A percentile compares a stretch with the other conserved stretches of the same genome.
phyloP scores from a whole-genome alignment of 1,140 invertebrate genomes.

The Babylonia areolata region DNA sequence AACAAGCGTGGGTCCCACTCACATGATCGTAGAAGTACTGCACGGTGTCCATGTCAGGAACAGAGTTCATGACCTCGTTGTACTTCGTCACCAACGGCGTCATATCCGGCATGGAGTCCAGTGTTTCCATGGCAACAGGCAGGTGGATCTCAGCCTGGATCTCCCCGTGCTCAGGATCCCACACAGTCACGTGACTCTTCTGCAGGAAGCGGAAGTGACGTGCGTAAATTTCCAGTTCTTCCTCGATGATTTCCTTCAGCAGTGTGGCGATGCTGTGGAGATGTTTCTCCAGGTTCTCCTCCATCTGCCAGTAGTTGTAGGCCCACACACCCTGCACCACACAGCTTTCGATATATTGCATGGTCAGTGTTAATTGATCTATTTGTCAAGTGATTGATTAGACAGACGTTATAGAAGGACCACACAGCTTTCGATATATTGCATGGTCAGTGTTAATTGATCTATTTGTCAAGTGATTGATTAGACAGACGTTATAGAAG shows the following conservation, averaged over 20 bases:
- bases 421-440: too few species aligned
- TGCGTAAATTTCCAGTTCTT: constrained; percentile 45
- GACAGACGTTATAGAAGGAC: too few species aligned
- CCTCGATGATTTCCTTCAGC: constrained; percentile 46
- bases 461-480: too few species aligned
- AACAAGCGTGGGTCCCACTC: too few species aligned
- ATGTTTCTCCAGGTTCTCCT: constrained; percentile 49
- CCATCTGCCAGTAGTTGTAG: constrained; percentile 60
- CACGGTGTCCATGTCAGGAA: constrained; percentile 40
- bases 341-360: too few species aligned
- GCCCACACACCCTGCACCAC: constrained; percentile 44
- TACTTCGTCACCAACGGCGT: constrained; percentile 32
- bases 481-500: too few species aligned
- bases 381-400: too few species aligned
- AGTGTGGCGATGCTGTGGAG: constrained; percentile 37
- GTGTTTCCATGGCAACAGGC: constrained; percentile 91
- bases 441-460: too few species aligned
- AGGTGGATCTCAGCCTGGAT: constrained; percentile 89
- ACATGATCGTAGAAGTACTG: constrained; percentile 20
- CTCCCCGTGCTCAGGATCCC: constrained; percentile 86
- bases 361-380: too few species aligned
- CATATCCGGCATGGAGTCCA: constrained; percentile 86
- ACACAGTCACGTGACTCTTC: constrained; percentile 80
- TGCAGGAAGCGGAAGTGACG: constrained; percentile 44
- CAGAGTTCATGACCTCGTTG: constrained; percentile 36